phyloP scores from a whole-genome alignment of 1,140 invertebrate species.

The Frieseomelitta varia region DNA sequence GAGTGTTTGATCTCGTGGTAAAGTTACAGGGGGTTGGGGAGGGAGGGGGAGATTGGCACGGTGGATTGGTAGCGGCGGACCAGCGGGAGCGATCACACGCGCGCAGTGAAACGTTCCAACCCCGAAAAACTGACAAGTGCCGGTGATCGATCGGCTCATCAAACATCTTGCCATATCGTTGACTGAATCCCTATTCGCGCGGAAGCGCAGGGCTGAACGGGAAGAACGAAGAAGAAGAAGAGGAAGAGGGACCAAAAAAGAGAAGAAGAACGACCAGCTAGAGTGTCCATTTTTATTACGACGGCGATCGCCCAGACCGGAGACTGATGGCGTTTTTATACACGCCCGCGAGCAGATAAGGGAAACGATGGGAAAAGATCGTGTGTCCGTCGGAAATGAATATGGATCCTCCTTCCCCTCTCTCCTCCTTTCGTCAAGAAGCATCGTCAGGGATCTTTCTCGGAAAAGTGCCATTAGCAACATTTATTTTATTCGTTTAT shows the following conservation, averaged over 20 bases:
- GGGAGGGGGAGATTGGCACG: neutral
- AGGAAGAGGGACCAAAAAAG: neutral
- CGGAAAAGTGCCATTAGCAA: too few relatives aligned
- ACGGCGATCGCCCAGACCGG: conserved; percentile 57
- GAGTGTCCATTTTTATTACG: conserved; percentile 63
- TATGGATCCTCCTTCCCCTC: neutral
- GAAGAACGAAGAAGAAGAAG: neutral
- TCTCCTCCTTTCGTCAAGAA: too few relatives aligned
- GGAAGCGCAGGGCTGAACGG: neutral
- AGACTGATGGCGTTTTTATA: conserved; percentile 63
- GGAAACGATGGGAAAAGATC: conserved; percentile 7
- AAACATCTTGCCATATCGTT: conserved; percentile 68
- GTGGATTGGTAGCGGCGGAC: too few relatives aligned
- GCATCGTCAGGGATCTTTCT: neutral
- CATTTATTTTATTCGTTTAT: neutral
- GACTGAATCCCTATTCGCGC: conserved; percentile 52
- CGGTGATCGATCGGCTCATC: conserved; percentile 66
- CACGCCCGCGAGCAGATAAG: conserved; percentile 12
- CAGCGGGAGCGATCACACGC: conserved; percentile 4
- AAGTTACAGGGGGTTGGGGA: too few relatives aligned
- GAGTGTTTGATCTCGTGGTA: too few relatives aligned
- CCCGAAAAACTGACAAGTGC: conserved; percentile 50
- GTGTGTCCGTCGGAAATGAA: conserved; percentile 13
- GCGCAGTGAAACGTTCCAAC: conserved; percentile 26
- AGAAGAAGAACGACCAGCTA: too few relatives aligned